Evolutionary conservation across 1,140 invertebrate species (phyloP).

Genomic region (Berghia stephanieae): DNA sequence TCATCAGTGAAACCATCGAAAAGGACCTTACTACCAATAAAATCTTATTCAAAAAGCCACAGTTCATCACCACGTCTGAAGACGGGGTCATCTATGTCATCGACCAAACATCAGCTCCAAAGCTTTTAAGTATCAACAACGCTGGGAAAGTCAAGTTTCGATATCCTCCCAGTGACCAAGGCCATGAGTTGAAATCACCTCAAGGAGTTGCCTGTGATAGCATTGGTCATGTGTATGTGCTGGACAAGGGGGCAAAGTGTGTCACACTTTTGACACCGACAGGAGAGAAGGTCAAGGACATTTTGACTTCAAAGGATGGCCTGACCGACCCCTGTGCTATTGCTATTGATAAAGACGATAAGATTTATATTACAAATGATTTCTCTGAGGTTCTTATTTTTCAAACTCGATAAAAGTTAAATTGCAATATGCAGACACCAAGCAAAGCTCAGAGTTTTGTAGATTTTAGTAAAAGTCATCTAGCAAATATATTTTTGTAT

Average conservation of each 20-base stretch:
- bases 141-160: conserved; percentile 26
- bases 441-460: no score
- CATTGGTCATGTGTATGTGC: conserved; percentile 10
- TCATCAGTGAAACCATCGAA: conserved; percentile 28
- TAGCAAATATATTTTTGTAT: no score
- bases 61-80: conserved; percentile 10
- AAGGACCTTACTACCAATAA: conserved; percentile 15
- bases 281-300: conserved; percentile 20
- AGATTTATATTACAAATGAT: conserved; percentile 27
- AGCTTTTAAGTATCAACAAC: conserved; percentile 25
- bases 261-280: conserved; percentile 7
- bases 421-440: no score
- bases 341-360: conserved; percentile 10
- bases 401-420: no score
- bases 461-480: no score
- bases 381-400: conserved; percentile 29
- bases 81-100: conserved; percentile 27
- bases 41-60: background rate
- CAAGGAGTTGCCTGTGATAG: conserved; percentile 22
- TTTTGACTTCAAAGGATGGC: conserved; percentile 21
- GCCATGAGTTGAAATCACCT: background rate
- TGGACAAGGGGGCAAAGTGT: conserved; percentile 11
- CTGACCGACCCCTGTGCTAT: conserved; percentile 24
- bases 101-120: background rate
- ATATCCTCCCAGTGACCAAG: conserved; percentile 8